A percentile compares a stretch with the other conserved stretches of the same genome.
These are phyloP conservation scores for Psammodynastes pulverulentus DNA, from an alignment of 2,113 vertebrate genomes.

Conservation along the genomic window DNA sequence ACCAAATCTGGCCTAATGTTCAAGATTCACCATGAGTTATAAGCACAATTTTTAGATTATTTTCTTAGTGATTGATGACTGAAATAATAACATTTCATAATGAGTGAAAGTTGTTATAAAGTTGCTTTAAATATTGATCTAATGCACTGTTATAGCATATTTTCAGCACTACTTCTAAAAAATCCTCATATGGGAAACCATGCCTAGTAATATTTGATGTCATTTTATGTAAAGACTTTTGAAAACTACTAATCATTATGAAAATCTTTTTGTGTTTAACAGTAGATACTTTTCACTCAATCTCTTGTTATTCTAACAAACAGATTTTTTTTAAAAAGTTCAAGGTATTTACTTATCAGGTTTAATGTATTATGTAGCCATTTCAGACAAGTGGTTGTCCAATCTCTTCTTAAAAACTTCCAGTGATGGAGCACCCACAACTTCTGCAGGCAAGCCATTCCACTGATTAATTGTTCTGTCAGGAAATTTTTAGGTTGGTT, in stretches of 20 bases:
- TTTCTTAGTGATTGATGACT: background rate
- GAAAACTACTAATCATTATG: background rate
- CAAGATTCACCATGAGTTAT: background rate
- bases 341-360: background rate
- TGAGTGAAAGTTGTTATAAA: constrained; percentile 23
- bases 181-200: background rate
- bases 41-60: background rate
- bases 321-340: background rate
- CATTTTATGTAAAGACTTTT: constrained; percentile 28
- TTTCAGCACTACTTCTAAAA: constrained; percentile 15
- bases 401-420: background rate
- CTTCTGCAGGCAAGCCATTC: background rate
- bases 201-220: constrained; percentile 25
- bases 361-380: background rate
- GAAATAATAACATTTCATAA: background rate
- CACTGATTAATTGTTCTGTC: background rate
- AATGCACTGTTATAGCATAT: background rate
- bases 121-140: constrained; percentile 17
- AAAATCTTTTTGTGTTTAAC: background rate
- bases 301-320: background rate
- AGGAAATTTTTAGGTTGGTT: background rate
- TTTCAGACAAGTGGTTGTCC: background rate
- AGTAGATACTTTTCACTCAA: constrained; percentile 1
- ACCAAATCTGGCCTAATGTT: background rate
- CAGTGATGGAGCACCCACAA: background rate